Evolutionary conservation across 2,113 vertebrate genomes (phyloP).

Genomic region (Rhynchomys soricoides): DNA sequence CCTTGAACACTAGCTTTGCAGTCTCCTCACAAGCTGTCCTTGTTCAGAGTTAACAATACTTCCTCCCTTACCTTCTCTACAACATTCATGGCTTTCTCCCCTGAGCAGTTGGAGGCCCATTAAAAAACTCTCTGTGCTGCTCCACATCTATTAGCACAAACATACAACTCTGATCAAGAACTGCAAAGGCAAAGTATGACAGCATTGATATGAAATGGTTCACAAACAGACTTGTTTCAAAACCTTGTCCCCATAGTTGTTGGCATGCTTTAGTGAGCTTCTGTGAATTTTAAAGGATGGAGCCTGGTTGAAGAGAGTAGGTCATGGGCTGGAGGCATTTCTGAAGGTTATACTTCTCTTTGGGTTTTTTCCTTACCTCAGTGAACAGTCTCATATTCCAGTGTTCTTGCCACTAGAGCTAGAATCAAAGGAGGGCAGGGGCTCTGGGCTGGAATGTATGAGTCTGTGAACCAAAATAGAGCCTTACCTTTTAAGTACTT

Average conservation of each 20-base stretch:
- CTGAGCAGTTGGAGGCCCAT: background rate
- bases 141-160: background rate
- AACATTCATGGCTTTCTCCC: background rate
- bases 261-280: background rate
- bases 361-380: background rate
- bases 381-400: background rate
- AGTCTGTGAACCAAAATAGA: background rate
- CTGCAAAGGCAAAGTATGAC: background rate
- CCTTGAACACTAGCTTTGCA: background rate
- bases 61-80: background rate
- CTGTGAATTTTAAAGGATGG: background rate
- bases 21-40: background rate
- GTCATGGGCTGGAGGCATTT: background rate
- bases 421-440: background rate
- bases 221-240: too few species aligned
- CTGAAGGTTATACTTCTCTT: background rate
- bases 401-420: too few species aligned
- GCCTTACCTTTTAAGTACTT: background rate
- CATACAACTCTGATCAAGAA: background rate
- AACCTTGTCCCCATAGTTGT: background rate
- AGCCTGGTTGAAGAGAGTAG: background rate
- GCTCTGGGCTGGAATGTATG: background rate
- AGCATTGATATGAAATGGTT: background rate
- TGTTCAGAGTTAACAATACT: background rate
- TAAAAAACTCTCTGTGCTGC: background rate